Evolutionary conservation across 2,888 invertebrate species (phyloP).

Genomic region (Phoenoteleia sp.): DNA sequence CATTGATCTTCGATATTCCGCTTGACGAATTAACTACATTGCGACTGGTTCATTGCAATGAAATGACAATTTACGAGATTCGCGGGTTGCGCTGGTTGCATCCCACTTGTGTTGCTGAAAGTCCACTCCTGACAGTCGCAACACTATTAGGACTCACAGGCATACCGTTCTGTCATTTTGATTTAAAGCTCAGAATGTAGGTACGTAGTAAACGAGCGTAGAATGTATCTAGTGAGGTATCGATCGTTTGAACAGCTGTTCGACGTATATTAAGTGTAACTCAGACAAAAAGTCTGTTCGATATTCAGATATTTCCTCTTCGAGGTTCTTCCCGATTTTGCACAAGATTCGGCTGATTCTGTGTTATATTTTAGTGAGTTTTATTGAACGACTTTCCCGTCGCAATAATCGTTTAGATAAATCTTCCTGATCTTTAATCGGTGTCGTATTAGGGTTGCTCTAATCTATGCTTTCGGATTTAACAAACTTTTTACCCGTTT

Average conservation of each 20-base stretch:
- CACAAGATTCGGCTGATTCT: neutral
- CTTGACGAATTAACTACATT: slow-evolving; percentile 52
- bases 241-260: slow-evolving; percentile 71
- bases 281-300: slow-evolving; percentile 46
- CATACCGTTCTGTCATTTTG: slow-evolving; percentile 61
- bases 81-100: slow-evolving; percentile 23
- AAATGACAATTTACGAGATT: slow-evolving; percentile 39
- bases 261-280: slow-evolving; percentile 64
- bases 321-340: slow-evolving; percentile 12
- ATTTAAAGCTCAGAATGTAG: slow-evolving; percentile 49
- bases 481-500: slow-evolving; percentile 6
- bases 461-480: slow-evolving; percentile 3
- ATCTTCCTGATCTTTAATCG: slow-evolving; percentile 29
- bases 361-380: slow-evolving; percentile 22
- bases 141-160: slow-evolving; percentile 30
- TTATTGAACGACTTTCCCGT: slow-evolving; percentile 13
- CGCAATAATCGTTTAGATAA: slow-evolving; percentile 30
- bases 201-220: slow-evolving; percentile 49
- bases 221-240: slow-evolving; percentile 53
- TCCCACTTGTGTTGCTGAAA: slow-evolving; percentile 4
- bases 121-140: slow-evolving; percentile 24
- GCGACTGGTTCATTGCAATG: slow-evolving; percentile 23
- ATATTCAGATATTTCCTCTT: slow-evolving; percentile 46
- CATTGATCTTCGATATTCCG: slow-evolving; percentile 27
- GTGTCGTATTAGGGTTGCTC: neutral